These are phyloP conservation scores for Pseudobourletiella spinata DNA, from an alignment of 1,140 invertebrate genomes.

Conservation along the genomic window DNA sequence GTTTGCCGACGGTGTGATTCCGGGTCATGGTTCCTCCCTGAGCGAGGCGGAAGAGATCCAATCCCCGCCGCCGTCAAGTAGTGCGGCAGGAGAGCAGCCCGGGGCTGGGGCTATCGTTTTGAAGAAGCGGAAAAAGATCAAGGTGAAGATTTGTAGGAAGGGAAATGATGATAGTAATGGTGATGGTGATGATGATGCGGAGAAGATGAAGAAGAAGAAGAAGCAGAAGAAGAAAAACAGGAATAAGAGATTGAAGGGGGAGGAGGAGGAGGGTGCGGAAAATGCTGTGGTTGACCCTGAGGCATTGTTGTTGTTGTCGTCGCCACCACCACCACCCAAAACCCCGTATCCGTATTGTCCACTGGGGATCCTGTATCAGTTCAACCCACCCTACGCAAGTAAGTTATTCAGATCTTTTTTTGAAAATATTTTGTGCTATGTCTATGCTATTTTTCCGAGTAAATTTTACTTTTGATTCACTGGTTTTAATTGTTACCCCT, in stretches of 20 bases:
- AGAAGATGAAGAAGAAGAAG: neutral
- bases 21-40: conserved; percentile 56
- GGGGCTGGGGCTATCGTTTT: conserved; percentile 2
- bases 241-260: neutral
- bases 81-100: too few relatives aligned
- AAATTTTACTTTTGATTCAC: neutral
- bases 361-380: conserved; percentile 34
- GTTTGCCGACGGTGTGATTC: conserved; percentile 54
- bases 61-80: conserved; percentile 51
- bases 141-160: conserved; percentile 44
- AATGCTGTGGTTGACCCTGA: neutral
- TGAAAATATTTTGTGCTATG: neutral
- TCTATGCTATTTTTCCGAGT: neutral
- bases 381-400: conserved; percentile 34
- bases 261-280: neutral
- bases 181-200: conserved; percentile 38
- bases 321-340: conserved; percentile 25
- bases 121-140: conserved; percentile 44
- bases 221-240: neutral
- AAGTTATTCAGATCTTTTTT: neutral
- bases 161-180: too few relatives aligned
- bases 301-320: neutral
- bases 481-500: neutral
- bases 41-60: conserved; percentile 55
- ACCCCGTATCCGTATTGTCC: conserved; percentile 31